Percentiles rank a stretch among this genome's conserved stretches.
Evolutionary conservation across 2,113 vertebrate genomes (phyloP).

Genomic region (Naja naja): DNA sequence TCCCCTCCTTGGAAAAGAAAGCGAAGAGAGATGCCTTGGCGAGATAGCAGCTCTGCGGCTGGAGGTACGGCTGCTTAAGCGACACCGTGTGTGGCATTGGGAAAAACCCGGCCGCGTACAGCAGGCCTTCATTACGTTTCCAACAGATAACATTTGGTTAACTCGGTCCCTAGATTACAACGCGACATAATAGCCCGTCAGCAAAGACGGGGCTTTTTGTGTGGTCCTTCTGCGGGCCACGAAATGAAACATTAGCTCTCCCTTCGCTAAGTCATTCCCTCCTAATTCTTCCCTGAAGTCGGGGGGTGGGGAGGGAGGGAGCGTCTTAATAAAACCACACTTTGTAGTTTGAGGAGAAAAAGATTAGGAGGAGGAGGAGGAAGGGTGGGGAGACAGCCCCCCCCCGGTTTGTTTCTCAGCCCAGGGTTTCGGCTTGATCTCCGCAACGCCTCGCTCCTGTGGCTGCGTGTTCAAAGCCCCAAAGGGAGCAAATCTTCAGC

Average conservation of each 20-base stretch:
- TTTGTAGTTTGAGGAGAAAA: conserved; percentile 10
- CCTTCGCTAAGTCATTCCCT: conserved; percentile 54
- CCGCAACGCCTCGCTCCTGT: conserved; percentile 34
- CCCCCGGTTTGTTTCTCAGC: conserved; percentile 57
- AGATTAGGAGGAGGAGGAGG: background rate
- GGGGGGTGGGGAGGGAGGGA: conserved; percentile 47
- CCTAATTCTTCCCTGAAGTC: conserved; percentile 57
- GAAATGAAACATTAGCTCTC: conserved; percentile 69
- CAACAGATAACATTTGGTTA: conserved; percentile 77
- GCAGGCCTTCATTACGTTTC: conserved; percentile 75
- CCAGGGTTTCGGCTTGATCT: conserved; percentile 49
- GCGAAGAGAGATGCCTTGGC: conserved; percentile 21
- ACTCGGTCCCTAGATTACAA: conserved; percentile 71
- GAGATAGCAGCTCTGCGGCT: conserved; percentile 60
- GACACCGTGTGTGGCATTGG: conserved; percentile 71
- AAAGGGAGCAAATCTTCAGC: conserved; percentile 50
- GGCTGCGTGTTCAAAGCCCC: conserved; percentile 56
- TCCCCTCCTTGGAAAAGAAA: conserved; percentile 3
- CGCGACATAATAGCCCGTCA: conserved; percentile 66
- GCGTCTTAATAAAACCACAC: background rate
- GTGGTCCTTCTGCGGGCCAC: conserved; percentile 73
- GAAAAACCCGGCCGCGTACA: conserved; percentile 64
- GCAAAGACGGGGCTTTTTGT: conserved; percentile 75
- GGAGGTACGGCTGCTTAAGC: conserved; percentile 51
- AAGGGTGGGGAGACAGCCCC: conserved; percentile 55